Base-by-base conservation (phyloP, 2,113 vertebrate species). In the Callionymus lyra region DNA sequence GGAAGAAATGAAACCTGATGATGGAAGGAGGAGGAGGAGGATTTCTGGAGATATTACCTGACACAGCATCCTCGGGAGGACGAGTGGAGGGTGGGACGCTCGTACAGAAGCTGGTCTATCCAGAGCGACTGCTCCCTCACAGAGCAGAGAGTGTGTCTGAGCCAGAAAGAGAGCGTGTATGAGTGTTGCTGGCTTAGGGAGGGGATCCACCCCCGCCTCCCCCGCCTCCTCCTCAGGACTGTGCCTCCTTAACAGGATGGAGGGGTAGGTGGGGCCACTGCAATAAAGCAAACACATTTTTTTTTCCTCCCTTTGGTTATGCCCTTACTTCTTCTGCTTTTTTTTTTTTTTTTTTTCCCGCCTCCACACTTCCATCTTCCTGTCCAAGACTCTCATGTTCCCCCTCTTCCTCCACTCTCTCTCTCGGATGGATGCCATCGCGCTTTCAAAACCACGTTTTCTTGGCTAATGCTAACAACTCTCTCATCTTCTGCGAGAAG, bases 51-150 rank as follows among this genome's bases (percentile, higher is more conserved):
- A 61, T 42, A 46, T 69, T 78, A 84, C 82, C 85, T 84, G 50
- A 17, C 47, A 38, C 61, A 68, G 71, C 72, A 72, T 81, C 73
- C 63, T 44, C 55, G 65, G 41, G 41, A 19, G 45, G 70, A 63
- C 16, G 59, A 53, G 56, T 61, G 68, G 65, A 73, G 67, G 71
- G 71, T 75, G 72, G 76, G 75, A 81, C 78, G 80, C 78, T 77
- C 21, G 8, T 82, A 79, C 68, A 74, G 72, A 78, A 72, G 59
- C 72, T 63, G 9, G 50, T 21, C 70, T 72, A 76, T 76, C 72
- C 70, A 77, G 45, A 70, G 65, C 61, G 67, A 84, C 83, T 83
- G 82, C 77, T 83, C 83, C 77, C 88, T 86, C 83, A 49, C 73
- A 40, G 71, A 74, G 69, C 61, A 53, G 68, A 62, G 66, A 56